These are phyloP conservation scores for Pelagia noctiluca DNA, from an alignment of 30 jellyfish, hydroid and myxozoan genomes.

Conservation along the genomic window DNA sequence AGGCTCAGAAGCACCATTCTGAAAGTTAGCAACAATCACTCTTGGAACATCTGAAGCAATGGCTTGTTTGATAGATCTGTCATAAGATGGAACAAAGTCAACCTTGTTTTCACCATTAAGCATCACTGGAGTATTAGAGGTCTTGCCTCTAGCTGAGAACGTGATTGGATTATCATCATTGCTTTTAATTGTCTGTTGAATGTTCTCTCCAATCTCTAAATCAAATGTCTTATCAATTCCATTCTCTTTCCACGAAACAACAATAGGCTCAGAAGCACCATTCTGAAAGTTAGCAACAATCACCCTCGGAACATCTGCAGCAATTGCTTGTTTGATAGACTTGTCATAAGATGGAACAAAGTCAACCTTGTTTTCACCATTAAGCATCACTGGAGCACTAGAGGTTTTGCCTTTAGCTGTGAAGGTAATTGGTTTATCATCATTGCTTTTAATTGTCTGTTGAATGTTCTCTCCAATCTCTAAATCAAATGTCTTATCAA, in stretches of 20 bases:
- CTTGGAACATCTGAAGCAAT: conserved; percentile 48
- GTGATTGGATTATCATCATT: background rate
- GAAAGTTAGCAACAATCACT: conserved; percentile 35
- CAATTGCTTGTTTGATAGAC: background rate
- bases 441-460: too few relatives aligned
- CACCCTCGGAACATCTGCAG: background rate
- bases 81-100: conserved; percentile 31
- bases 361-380: background rate
- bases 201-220: background rate
- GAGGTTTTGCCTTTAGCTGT: background rate
- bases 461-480: too few relatives aligned
- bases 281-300: conserved; percentile 11
- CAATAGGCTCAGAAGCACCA: conserved; percentile 17
- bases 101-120: conserved; percentile 26
- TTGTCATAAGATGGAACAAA: background rate
- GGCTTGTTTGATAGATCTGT: background rate
- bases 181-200: background rate
- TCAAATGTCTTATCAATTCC: conserved; percentile 4
- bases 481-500: too few relatives aligned
- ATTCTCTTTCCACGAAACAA: conserved; percentile 7
- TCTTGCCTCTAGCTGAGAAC: conserved; percentile 33
- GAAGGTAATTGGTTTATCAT: conserved; percentile 10
- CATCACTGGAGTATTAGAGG: conserved; percentile 6
- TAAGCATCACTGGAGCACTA: background rate
- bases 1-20: conserved; percentile 38